These are phyloP conservation scores for Mycalesis mineus DNA, from an alignment of 2,888 invertebrate genomes.

Conservation along the genomic window DNA sequence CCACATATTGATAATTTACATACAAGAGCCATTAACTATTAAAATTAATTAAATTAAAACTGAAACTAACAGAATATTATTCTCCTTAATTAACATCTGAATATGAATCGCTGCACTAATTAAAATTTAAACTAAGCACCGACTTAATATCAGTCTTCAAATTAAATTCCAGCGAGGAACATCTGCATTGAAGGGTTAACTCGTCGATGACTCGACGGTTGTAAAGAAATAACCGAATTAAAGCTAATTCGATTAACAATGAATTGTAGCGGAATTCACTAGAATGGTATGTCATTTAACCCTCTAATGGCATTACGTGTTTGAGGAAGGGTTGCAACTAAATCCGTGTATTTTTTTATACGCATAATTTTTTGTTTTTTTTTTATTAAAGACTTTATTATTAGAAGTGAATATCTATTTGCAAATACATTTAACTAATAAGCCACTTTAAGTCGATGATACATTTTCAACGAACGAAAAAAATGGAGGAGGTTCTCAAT, in stretches of 20 bases:
- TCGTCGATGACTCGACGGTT: constrained; percentile 41
- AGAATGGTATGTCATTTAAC: constrained; percentile 62
- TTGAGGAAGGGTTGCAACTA: constrained; percentile 22
- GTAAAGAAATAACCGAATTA: constrained; percentile 59
- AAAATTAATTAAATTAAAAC: no score
- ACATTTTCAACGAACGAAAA: no score
- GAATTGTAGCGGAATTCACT: constrained; percentile 60
- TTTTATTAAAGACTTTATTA: no score
- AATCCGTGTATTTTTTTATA: neutral
- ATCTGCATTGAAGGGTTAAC: constrained; percentile 62
- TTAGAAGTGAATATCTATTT: no score
- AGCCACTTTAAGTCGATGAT: no score
- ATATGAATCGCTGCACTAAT: constrained; percentile 27
- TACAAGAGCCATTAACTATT: no score
- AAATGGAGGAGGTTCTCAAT: no score
- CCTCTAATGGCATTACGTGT: constrained; percentile 39
- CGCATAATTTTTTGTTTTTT: no score
- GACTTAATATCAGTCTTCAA: constrained; percentile 32
- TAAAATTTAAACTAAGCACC: constrained; percentile 34
- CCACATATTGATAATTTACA: no score
- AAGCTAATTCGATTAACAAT: constrained; percentile 61
- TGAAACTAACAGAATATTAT: no score
- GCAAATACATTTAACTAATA: no score
- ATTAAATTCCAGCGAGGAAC: constrained; percentile 46
- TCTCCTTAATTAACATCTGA: neutral